Conservation (phyloP, 2,888 invertebrate genomes). For the Heliconius erato region DNA sequence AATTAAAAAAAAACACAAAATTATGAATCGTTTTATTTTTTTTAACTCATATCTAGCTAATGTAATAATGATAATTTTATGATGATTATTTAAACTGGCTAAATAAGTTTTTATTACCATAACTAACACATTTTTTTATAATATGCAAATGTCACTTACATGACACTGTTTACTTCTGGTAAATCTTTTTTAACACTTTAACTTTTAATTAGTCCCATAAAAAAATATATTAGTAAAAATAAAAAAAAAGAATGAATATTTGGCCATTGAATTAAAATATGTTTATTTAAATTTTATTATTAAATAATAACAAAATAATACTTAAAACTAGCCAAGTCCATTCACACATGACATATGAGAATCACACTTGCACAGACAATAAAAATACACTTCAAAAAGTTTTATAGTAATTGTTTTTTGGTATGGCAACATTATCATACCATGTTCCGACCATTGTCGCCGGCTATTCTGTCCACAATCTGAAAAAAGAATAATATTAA, state of each 20-base stretch:
- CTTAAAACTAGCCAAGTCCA: slow-evolving; percentile 46
- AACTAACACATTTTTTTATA: background rate
- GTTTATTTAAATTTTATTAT: slow-evolving; percentile 44
- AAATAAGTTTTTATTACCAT: background rate
- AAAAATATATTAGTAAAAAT: slow-evolving; percentile 11
- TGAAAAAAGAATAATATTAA: slow-evolving; percentile 75
- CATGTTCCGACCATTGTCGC: slow-evolving; percentile 93
- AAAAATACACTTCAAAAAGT: slow-evolving; percentile 52
- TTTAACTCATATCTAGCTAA: background rate
- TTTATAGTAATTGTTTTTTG: slow-evolving; percentile 56
- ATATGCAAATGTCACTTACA: background rate
- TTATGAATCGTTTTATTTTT: background rate
- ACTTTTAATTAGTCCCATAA: background rate
- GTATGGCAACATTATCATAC: slow-evolving; percentile 87
- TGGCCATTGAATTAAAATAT: slow-evolving; percentile 46
- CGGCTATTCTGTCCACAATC: slow-evolving; percentile 92
- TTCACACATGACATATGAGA: slow-evolving; percentile 51
- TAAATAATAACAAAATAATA: slow-evolving; percentile 48
- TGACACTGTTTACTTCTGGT: background rate
- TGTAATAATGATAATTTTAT: background rate
- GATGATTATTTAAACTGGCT: background rate
- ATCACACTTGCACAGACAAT: slow-evolving; percentile 56
- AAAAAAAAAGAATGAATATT: slow-evolving; percentile 36
- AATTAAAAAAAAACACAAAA: background rate
- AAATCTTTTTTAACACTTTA: background rate